These are phyloP conservation scores for Plectropomus leopardus DNA, from an alignment of 2,113 vertebrate species.

Conservation along the genomic window DNA sequence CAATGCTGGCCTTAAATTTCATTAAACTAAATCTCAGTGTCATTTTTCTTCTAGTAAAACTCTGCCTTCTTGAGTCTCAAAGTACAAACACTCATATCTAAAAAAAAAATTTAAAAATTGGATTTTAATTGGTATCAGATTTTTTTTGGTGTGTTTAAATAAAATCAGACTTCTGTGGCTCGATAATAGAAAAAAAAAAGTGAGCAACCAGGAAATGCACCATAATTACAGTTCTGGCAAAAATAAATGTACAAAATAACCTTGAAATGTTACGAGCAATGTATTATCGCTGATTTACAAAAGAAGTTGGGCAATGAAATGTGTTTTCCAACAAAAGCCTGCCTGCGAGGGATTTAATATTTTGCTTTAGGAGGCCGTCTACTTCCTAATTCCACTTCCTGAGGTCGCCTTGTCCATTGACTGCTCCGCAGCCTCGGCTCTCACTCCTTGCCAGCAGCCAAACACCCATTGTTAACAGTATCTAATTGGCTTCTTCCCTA, in stretches of 20 bases:
- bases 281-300: neutral
- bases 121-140: too few species aligned
- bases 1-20: too few species aligned
- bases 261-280: neutral
- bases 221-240: neutral
- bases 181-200: neutral
- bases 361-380: conserved; percentile 16
- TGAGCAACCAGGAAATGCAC: neutral
- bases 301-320: neutral
- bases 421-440: conserved; percentile 51
- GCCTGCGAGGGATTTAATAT: conserved; percentile 1
- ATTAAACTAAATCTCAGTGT: neutral
- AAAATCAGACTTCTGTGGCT: neutral
- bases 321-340: neutral
- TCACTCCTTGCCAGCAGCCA: conserved; percentile 68
- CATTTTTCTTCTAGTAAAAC: neutral
- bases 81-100: neutral
- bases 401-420: conserved; percentile 62
- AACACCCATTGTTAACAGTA: conserved; percentile 82
- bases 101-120: too few species aligned
- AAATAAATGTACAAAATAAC: conserved; percentile 13
- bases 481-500: conserved; percentile 84
- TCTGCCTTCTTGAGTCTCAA: neutral
- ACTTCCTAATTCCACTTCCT: conserved; percentile 60
- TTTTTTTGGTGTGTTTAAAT: neutral